Evolutionary conservation across 2,113 vertebrate species (phyloP).

Genomic region (Psittacula cyanocephala): DNA sequence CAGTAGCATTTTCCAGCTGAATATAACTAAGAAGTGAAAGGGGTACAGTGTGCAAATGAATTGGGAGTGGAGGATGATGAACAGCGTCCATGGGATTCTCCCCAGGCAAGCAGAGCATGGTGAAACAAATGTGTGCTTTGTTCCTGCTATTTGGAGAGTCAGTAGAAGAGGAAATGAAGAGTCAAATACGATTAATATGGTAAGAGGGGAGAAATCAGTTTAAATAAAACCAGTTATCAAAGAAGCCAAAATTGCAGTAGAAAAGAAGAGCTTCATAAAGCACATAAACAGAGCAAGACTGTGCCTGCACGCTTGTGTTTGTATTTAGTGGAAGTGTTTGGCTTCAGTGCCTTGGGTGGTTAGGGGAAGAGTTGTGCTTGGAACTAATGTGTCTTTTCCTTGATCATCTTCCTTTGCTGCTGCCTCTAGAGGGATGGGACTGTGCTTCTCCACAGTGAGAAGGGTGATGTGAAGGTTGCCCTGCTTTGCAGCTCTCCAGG

Average conservation of each 20-base stretch:
- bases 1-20: background rate
- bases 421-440: fast-evolving
- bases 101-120: background rate
- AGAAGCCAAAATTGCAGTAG: background rate
- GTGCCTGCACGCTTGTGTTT: background rate
- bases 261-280: background rate
- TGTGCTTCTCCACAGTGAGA: fast-evolving
- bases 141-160: background rate
- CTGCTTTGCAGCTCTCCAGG: background rate
- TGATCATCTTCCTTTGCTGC: background rate
- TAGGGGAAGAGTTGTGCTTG: background rate
- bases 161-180: background rate
- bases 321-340: background rate
- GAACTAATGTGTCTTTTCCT: background rate
- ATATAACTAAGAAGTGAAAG: background rate
- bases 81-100: background rate
- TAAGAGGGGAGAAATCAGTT: background rate
- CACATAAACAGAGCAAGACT: background rate
- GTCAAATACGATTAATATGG: background rate
- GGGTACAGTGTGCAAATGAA: fast-evolving
- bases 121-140: background rate
- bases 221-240: background rate
- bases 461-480: background rate
- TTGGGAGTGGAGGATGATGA: background rate
- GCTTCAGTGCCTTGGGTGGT: background rate